Conservation (phyloP, 1,140 invertebrate genomes). For the Apis florea region DNA sequence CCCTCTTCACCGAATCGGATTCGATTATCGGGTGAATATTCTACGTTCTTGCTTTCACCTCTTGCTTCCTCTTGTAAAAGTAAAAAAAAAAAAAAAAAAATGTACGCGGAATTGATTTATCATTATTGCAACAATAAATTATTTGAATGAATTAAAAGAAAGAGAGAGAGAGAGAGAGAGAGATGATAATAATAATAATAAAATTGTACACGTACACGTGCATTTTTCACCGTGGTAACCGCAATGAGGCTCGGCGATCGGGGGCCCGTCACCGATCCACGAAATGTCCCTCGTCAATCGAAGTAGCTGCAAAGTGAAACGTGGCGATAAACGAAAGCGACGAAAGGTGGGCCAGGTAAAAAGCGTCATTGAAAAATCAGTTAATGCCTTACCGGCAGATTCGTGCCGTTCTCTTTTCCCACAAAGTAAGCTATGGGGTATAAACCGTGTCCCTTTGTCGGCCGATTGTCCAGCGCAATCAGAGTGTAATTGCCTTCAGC, state of each 20-base stretch:
- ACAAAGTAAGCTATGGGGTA: conserved; percentile 87
- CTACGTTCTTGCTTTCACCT: neutral
- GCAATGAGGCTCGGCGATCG: conserved; percentile 95
- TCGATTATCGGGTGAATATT: neutral
- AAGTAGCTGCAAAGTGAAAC: conserved; percentile 83
- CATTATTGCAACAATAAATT: too few relatives aligned
- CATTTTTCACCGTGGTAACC: conserved; percentile 96
- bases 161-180: too few relatives aligned
- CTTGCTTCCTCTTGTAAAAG: neutral
- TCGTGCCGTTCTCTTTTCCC: conserved; percentile 77
- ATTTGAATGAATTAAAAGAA: too few relatives aligned
- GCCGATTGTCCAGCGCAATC: conserved; percentile 83
- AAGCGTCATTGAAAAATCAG: neutral
- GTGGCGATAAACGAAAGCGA: neutral
- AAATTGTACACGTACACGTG: conserved; percentile 83
- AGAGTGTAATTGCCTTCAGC: conserved; percentile 98
- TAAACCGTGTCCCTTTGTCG: conserved; percentile 83
- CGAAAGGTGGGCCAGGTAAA: neutral
- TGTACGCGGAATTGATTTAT: neutral
- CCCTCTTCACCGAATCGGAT: neutral
- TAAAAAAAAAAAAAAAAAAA: too few relatives aligned
- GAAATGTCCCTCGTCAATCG: conserved; percentile 85
- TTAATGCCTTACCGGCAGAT: conserved; percentile 80
- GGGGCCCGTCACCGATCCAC: conserved; percentile 89
- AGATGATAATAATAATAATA: neutral